Conservation (phyloP, 2,113 vertebrate species). For the Leiothrix lutea region DNA sequence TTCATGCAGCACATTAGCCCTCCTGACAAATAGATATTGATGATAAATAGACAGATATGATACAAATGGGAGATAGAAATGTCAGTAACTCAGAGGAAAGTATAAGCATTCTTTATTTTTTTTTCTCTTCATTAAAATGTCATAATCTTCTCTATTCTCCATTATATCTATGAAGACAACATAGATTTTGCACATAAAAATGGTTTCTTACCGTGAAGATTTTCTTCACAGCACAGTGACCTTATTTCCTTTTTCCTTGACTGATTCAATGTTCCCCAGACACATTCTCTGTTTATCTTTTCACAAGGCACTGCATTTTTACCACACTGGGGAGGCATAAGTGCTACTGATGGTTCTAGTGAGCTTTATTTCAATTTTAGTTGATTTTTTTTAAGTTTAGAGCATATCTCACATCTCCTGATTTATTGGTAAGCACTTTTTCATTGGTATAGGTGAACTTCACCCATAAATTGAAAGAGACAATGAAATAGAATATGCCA, state of each 20-base stretch:
- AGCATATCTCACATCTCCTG: neutral
- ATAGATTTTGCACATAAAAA: neutral
- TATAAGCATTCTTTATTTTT: neutral
- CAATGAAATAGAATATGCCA: neutral
- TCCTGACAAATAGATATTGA: neutral
- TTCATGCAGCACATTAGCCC: accelerated
- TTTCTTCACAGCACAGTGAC: neutral
- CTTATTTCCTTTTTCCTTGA: neutral
- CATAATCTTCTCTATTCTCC: neutral
- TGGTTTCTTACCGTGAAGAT: neutral
- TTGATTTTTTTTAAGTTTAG: neutral
- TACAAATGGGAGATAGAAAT: neutral
- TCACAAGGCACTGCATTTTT: neutral
- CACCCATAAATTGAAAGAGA: neutral
- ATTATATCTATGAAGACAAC: neutral
- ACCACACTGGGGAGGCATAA: neutral
- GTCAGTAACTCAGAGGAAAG: neutral
- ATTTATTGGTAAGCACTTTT: neutral
- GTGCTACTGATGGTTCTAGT: neutral
- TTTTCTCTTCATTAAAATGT: neutral
- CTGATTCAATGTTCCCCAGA: neutral
- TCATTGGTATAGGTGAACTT: neutral
- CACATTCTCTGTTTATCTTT: neutral
- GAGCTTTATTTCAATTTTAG: conserved; percentile 4
- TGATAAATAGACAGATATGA: neutral